A percentile compares a stretch with the other conserved stretches of the same genome.
These are phyloP conservation scores for Vireo griseus DNA, from an alignment of 2,797 vertebrate genomes.

Conservation along the genomic window DNA sequence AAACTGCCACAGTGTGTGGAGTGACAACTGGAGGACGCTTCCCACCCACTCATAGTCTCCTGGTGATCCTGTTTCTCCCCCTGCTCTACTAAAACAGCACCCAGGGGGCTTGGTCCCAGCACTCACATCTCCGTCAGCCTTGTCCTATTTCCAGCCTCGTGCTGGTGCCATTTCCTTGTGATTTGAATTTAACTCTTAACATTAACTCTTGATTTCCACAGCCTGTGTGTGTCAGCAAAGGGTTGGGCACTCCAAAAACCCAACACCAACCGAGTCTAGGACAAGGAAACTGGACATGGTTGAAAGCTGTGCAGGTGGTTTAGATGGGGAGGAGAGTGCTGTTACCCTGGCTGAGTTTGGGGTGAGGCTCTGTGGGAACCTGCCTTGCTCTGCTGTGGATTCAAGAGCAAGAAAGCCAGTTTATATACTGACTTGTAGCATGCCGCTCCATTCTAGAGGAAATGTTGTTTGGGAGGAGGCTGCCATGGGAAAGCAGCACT, in stretches of 20 bases:
- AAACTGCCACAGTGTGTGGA: not conserved
- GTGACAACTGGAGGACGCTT: not conserved
- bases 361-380: not conserved
- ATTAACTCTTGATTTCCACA: not conserved
- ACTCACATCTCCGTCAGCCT: not conserved
- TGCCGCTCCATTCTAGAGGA: not conserved
- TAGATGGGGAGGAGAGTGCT: not conserved
- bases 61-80: not conserved
- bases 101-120: rapidly evolving
- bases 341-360: not conserved
- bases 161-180: not conserved
- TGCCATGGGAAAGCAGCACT: not conserved
- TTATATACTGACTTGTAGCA: not conserved
- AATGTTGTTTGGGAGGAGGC: not conserved
- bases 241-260: not conserved
- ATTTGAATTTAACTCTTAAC: not conserved
- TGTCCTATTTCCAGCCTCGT: not conserved
- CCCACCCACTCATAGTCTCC: not conserved
- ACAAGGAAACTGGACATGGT: rapidly evolving
- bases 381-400: not conserved
- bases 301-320: not conserved
- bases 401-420: not conserved
- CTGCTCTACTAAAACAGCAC: not conserved
- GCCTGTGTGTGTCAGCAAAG: rapidly evolving
- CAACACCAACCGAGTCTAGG: rapidly evolving